A percentile compares a stretch with the other conserved stretches of the same genome.
phyloP scores from a whole-genome alignment of 2,888 invertebrate species.

The Gnatocerus cornutus region DNA sequence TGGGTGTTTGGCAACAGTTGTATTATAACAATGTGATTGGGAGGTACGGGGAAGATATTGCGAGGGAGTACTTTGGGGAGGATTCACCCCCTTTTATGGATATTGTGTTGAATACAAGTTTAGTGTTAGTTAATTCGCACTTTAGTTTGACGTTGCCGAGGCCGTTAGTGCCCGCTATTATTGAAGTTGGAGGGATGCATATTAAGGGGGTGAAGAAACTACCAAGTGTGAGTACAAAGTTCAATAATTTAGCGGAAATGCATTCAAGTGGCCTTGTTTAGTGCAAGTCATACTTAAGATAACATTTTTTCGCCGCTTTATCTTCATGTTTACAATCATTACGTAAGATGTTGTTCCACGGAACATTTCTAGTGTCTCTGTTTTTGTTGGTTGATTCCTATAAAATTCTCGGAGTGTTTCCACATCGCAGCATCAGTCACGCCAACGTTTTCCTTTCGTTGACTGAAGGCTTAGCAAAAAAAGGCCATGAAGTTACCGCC shows the following conservation, averaged over 20 bases:
- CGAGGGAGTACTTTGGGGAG: conserved; percentile 60
- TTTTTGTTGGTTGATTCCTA: conserved; percentile 60
- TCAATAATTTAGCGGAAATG: too few species aligned
- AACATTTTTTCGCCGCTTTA: too few species aligned
- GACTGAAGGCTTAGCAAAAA: conserved; percentile 74
- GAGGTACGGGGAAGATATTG: conserved; percentile 51
- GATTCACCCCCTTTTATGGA: conserved; percentile 59
- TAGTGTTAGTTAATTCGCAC: conserved; percentile 72
- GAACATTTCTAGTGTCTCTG: not conserved
- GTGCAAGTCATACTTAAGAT: too few species aligned
- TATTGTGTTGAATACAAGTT: conserved; percentile 65
- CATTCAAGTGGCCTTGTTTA: too few species aligned
- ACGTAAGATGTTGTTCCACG: too few species aligned
- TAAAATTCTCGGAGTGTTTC: conserved; percentile 78
- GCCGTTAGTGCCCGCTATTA: conserved; percentile 70
- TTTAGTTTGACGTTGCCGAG: conserved; percentile 69
- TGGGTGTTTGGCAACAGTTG: conserved; percentile 48
- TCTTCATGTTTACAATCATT: too few species aligned
- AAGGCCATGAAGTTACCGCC: conserved; percentile 79
- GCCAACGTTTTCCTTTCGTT: conserved; percentile 78
- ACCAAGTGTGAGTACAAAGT: conserved; percentile 56
- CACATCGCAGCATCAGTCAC: conserved; percentile 81
- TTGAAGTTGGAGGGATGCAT: conserved; percentile 76
- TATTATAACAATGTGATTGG: conserved; percentile 51
- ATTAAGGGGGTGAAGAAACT: conserved; percentile 71